Base-by-base conservation (phyloP, 2,888 invertebrate genomes). In the Smittia sp. region DNA sequence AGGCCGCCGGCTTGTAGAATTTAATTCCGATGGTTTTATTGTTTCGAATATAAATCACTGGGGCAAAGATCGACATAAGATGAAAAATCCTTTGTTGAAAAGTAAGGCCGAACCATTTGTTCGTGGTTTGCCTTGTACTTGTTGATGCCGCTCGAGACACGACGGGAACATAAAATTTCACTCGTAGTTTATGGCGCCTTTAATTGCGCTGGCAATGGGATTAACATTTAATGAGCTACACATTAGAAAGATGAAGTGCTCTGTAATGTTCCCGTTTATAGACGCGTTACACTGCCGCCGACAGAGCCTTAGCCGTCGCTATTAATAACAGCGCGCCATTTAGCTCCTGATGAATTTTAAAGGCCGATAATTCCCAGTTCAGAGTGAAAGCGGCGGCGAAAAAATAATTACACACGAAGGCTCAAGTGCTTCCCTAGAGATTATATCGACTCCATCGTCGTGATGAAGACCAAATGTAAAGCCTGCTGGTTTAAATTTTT, bases 191-290 rank as follows among this genome's bases (percentile, higher is more conserved):
- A 46, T 46, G 68, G 18, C 22, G 22, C 27, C 22, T 68, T 46
- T 68, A 68, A 68, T 68, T 68, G 46, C 46, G 15, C 7, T 3
- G 9, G 32, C 32, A 32, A 3, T 32, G 25, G 68, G 25, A 68
- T 68, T 68, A 68, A 68, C 68, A 46, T 68, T 68, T 68, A 68
- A 68, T 68, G 68, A 68, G 24, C 24, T 25, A 22, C 24, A 68
- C 68, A 68, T 68, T 68, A 68, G 18, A 68, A 41, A 66, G 66
- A 66, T 66, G 38, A 38, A 27, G 66, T 32, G 38, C 38, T 32
- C 32, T n/a, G 15, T 68, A 68, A 46, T 24, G 25, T 68, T 46
- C n/a, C 38, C 15, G n/a, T 46, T 32, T 32, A 32, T 32, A 32
- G 15, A 46, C n/a, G 38, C 38, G n/a, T n/a, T 6, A 46, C 46